Base-by-base conservation (phyloP, 2,797 vertebrate species). In the Mormyrus proboscirostris region DNA sequence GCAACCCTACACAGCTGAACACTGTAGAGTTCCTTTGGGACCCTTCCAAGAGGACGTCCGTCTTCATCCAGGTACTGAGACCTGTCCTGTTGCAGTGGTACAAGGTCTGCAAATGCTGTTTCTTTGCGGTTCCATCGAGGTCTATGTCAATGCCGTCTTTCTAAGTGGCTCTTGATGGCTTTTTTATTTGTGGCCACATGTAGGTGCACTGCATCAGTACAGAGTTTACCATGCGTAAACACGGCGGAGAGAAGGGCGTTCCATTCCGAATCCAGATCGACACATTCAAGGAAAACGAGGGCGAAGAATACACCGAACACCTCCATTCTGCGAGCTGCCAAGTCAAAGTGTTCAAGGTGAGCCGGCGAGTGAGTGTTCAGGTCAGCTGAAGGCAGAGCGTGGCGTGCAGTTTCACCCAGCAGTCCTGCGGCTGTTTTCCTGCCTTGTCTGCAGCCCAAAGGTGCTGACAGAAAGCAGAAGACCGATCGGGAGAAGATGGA, bases 21-120 rank as follows among this genome's bases (percentile, higher is more conserved):
- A 99, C 98, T 0, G 98, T 99, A 92, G 98, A 99, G 92, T 99
- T 99, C 92, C 96, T 99, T 1, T 99, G 98, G 98, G 98, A 99
- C 88, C 98, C 98, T 25, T 96, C 97, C 59, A 99, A 99, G 94
- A 94, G 98, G 95, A 99, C 98, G 1, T 99, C 98, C 0, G 98
- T 99, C 90, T 99, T 99, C 92, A 99, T 99, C 94, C 98, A 99
- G 97, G 98, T 99, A 92, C 91, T 7, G 4, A 69, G 8, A 7
- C 3, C 19, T 22, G 16, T 88, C 9, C 25, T 53, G 10, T 22
- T 38, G 12, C 50, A 16, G 22, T 86, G 84, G 10, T 6, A 47
- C 41, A 50, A 8, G 47, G 82, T 57, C 33, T 59, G 53, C 49
- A 50, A 86, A 51, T 16, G 25, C 49, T 50, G 25, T 38, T 38